phyloP scores from a whole-genome alignment of 2,113 vertebrate species.

The Strix uralensis region DNA sequence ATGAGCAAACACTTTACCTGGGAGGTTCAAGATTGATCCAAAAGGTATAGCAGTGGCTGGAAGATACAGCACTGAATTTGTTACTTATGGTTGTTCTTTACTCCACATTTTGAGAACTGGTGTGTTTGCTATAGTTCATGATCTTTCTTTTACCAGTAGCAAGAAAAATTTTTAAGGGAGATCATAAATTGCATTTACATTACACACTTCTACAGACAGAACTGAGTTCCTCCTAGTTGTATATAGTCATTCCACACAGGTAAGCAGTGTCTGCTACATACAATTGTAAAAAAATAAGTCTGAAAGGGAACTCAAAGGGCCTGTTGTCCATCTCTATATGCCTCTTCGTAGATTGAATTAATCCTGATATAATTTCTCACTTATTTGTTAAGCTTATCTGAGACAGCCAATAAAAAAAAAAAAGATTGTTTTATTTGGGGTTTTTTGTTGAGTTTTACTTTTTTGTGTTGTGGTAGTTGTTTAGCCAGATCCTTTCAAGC shows the following conservation, averaged over 20 bases:
- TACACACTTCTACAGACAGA: neutral
- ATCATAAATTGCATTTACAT: neutral
- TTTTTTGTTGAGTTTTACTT: neutral
- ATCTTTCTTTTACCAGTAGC: neutral
- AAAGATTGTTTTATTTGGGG: fast-evolving
- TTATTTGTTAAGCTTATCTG: neutral
- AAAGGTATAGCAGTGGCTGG: neutral
- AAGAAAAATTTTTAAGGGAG: neutral
- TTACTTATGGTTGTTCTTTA: neutral
- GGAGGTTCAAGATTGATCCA: neutral
- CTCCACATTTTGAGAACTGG: neutral
- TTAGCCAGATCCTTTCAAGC: neutral
- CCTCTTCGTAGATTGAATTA: neutral
- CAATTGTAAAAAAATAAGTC: neutral
- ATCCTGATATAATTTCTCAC: neutral
- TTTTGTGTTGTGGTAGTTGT: neutral
- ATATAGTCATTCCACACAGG: neutral
- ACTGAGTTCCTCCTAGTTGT: neutral
- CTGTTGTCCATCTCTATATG: neutral
- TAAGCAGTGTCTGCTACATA: neutral
- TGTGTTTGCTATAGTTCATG: neutral
- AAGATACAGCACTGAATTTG: neutral
- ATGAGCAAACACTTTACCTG: neutral
- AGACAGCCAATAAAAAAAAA: neutral
- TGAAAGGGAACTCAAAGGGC: neutral